A percentile compares a stretch with the other conserved stretches of the same genome.
Evolutionary conservation across 2,888 invertebrate genomes (phyloP).

Genomic region (Acholoe squamosa): DNA sequence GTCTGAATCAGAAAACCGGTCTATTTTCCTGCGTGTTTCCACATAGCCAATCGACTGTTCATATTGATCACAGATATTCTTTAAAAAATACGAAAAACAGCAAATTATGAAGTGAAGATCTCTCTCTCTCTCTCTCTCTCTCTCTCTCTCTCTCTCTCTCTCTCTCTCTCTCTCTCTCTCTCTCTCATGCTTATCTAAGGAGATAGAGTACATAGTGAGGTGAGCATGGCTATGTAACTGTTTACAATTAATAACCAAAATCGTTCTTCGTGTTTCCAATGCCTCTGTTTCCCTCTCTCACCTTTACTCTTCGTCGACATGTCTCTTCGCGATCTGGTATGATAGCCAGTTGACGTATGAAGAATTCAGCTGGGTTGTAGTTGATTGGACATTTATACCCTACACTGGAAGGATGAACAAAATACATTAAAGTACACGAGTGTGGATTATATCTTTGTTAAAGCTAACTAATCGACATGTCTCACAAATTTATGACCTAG

Average conservation of each 20-base stretch:
- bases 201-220: too few species aligned
- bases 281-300: background rate
- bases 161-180: background rate
- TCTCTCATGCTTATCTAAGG: background rate
- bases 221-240: background rate
- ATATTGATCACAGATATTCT: slow-evolving; percentile 1
- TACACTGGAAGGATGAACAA: background rate
- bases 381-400: slow-evolving; percentile 17
- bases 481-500: background rate
- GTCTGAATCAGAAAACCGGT: background rate
- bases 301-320: background rate
- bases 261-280: background rate
- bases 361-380: slow-evolving; percentile 17
- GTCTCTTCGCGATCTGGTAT: background rate
- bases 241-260: background rate
- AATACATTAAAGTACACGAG: background rate
- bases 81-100: background rate
- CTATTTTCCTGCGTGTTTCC: background rate
- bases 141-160: background rate
- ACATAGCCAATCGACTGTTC: background rate
- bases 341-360: background rate
- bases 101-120: background rate
- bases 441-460: background rate
- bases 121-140: background rate
- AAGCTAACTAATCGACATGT: background rate